Conservation (phyloP, 2,797 vertebrate genomes). For the Mus minutoides region DNA sequence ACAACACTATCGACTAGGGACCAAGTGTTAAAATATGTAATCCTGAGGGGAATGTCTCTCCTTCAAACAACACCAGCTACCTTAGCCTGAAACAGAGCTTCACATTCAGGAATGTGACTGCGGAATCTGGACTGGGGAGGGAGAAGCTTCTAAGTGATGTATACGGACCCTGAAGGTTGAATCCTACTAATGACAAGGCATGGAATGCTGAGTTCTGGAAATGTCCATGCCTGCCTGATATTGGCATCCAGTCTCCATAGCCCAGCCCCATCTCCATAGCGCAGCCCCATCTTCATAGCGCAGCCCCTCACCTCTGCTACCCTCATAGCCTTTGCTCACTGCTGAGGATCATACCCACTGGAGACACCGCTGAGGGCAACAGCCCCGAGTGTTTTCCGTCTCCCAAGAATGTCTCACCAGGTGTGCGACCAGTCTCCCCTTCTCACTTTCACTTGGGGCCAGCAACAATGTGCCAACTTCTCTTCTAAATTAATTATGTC, state of each 20-base stretch:
- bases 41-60: background rate
- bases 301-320: rapidly evolving
- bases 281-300: too few relatives aligned
- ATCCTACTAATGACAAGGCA: background rate
- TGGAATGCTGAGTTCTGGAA: background rate
- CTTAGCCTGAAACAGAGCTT: background rate
- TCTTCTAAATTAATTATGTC: slow-evolving; percentile 84
- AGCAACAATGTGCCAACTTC: slow-evolving; percentile 73
- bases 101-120: rapidly evolving
- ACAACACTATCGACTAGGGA: background rate
- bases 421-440: slow-evolving; percentile 76
- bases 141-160: background rate
- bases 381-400: background rate
- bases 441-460: slow-evolving; percentile 80
- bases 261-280: too few relatives aligned
- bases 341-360: background rate
- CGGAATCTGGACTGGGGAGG: background rate
- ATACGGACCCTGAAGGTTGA: background rate
- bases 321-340: background rate
- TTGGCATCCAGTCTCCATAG: rapidly evolving
- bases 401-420: background rate
- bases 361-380: background rate
- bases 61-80: background rate
- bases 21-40: background rate
- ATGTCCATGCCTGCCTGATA: background rate